phyloP scores from a whole-genome alignment of 2,113 vertebrate species.

The western clawed frog (Xenopus tropicalis) region UCB_Xtro_10.0 CM004447.2:20228001-20228500 shows the following conservation, averaged over 20 bases:
- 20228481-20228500: too few species aligned
- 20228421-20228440: too few species aligned
- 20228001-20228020: conserved; percentile 48
- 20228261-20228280: background rate
- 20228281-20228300: too few species aligned
- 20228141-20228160: accelerated
- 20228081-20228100: conserved; percentile 41
- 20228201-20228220: conserved; percentile 16
- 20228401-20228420: too few species aligned
- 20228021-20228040: conserved; percentile 41
- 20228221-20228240: background rate
- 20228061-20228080: conserved; percentile 47
- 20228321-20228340: too few species aligned
- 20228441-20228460: too few species aligned
- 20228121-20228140: conserved; percentile 36
- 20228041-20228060: conserved; percentile 43
- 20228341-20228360: too few species aligned
- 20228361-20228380: too few species aligned
- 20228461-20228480: too few species aligned
- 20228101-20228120: too few species aligned
- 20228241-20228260: background rate
- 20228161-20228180: conserved; percentile 21
- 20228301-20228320: too few species aligned
- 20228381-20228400: too few species aligned
- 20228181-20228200: conserved; percentile 16